Base-by-base conservation (phyloP, 1,140 invertebrate genomes). In the Dolichoris vasculosae region DNA sequence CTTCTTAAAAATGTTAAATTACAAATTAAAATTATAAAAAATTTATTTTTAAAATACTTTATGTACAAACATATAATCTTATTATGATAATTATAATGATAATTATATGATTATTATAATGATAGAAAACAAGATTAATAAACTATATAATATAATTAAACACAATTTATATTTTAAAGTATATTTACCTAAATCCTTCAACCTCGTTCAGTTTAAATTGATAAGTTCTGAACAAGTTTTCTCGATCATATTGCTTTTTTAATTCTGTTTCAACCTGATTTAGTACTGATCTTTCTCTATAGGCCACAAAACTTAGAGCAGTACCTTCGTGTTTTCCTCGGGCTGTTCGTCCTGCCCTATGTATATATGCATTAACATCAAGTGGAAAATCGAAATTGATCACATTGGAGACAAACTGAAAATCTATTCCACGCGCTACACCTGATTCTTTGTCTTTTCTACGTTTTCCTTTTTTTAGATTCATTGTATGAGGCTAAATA, bases 371-470 rank as follows among this genome's bases (percentile, higher is more conserved):
- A 86, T 96, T 96, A 0, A 97, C 95, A 91, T 97, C 96, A 0
- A 95, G 90, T 0, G 99, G 99, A 93, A 99, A 99, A 92, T 99
- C 99, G 94, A 99, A 99, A 93, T 99, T 99, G 59, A 99, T 97
- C 0, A 99, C 97, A 94, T 99, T 99, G 0, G 98, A 96, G 0
- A 99, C 98, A 93, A 96, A 97, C 90, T 99, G 98, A 92, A 99
- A 99, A 93, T 99, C 99, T 86, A 99, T 99, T 38, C 99, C 99
- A 84, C 99, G 94, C 0, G 98, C 97, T 6, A 99, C 97, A 32
- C 98, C 98, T 55, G 97, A 98, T 92, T 99, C 99, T 90, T 96
- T 96, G 91, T 99, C 98, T 89, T 96, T 96, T 87, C 95, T 96
- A 0, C 96, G 93, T 92, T 96, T 97, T 23, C 95, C 94, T 88